phyloP scores from a whole-genome alignment of 2,797 vertebrate genomes.

The Sebastes cheni region DNA sequence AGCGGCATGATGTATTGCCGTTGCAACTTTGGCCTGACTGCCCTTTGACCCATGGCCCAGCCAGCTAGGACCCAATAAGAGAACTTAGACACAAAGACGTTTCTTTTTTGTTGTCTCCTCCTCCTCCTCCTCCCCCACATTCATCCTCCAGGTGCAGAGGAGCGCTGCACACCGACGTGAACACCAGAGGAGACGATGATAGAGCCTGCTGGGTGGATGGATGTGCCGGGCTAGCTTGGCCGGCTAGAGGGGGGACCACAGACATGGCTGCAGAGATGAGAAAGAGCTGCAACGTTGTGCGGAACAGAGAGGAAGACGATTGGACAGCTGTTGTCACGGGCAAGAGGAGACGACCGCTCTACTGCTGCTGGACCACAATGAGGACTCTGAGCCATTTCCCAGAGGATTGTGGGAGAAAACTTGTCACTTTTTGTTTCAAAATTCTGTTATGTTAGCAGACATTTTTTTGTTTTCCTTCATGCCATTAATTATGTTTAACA shows the following conservation, averaged over 20 bases:
- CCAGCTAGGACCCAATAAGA: constrained; percentile 70
- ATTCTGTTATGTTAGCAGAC: constrained; percentile 50
- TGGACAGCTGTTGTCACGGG: constrained; percentile 25
- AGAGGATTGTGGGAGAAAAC: constrained; percentile 69
- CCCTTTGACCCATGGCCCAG: constrained; percentile 88
- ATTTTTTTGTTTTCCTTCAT: constrained; percentile 38
- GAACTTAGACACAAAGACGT: constrained; percentile 65
- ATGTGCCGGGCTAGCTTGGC: constrained; percentile 48
- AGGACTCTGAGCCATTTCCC: constrained; percentile 73
- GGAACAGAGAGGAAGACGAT: constrained; percentile 9
- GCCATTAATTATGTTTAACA: constrained; percentile 51
- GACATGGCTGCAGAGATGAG: constrained; percentile 46
- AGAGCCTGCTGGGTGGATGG: constrained; percentile 45
- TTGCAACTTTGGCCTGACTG: constrained; percentile 97
- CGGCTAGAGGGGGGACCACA: constrained; percentile 39
- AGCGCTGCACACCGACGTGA: constrained; percentile 53
- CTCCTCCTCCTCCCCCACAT: constrained; percentile 66
- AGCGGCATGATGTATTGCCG: constrained; percentile 97
- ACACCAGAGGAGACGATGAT: constrained; percentile 31
- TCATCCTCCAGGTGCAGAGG: constrained; percentile 69
- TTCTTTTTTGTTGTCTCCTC: constrained; percentile 72
- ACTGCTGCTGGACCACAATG: constrained; percentile 68
- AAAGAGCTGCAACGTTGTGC: constrained; percentile 15
- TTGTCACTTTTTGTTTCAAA: constrained; percentile 50
- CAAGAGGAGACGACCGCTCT: constrained; percentile 43